Conservation (phyloP, 2,888 invertebrate genomes). For the Volucella bombylans region DNA sequence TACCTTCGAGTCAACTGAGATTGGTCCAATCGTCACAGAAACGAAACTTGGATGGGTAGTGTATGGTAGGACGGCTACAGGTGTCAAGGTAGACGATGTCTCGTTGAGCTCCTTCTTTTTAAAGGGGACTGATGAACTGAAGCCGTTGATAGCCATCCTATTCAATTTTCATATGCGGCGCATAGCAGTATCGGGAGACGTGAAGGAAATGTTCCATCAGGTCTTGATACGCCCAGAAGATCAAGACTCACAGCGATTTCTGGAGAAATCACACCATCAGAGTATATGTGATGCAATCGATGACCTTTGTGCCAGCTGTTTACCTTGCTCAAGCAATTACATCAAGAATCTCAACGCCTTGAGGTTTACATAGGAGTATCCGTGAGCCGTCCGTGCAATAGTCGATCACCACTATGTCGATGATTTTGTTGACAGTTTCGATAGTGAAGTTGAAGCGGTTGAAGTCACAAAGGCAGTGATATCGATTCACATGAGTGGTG, state of each 20-base stretch:
- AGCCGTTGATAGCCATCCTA: neutral
- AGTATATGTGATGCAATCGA: conserved; percentile 9
- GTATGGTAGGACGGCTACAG: too few species aligned
- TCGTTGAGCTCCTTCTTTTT: neutral
- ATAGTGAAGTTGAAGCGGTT: too few species aligned
- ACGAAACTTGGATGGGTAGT: too few species aligned
- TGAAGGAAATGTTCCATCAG: neutral
- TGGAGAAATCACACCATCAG: neutral
- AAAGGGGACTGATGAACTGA: neutral
- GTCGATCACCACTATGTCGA: too few species aligned
- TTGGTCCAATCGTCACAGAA: neutral
- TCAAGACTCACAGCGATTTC: conserved; percentile 13
- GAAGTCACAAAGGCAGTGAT: too few species aligned
- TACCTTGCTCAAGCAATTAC: neutral
- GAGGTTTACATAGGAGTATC: neutral
- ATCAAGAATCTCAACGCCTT: conserved; percentile 25
- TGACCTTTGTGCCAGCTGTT: conserved; percentile 21
- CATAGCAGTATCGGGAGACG: neutral
- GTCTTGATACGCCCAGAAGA: neutral
- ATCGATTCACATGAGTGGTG: too few species aligned
- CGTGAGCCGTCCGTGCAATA: too few species aligned
- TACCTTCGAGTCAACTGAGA: neutral
- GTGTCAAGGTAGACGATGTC: neutral
- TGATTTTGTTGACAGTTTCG: conserved; percentile 51
- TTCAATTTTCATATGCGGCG: neutral